Evolutionary conservation across 2,888 invertebrate genomes (phyloP), one percentile per base, ranked within the genome.

Genomic region (Nemotelus nigrinus): DNA sequence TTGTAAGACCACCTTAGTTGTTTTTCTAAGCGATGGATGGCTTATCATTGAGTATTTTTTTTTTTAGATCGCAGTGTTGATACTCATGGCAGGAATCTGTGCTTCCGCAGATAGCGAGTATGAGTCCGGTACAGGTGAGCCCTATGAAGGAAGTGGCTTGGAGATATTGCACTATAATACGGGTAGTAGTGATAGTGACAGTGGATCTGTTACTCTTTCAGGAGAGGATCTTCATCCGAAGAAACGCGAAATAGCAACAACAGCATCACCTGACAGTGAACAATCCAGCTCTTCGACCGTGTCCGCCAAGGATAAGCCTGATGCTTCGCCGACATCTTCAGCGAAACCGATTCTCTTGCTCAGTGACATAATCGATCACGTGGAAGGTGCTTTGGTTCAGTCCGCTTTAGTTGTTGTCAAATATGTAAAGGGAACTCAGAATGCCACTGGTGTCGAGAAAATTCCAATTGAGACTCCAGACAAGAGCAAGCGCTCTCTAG

Each of bases 361-460:
- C n/a, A 81, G 84, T 2, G 80, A 84, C 2, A 77, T 86, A 2
- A 84, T 86, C 55, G 83, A 84, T 2, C 82, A 84, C 71, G 80
- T 86, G 63, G 86, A 86, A 81, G 81, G 82, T 45, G 84, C 83
- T 50, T 75, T 86, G 25, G 82, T 85, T 8, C 81, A 84, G 50
- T 84, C 86, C 0, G 86, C 86, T 0, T 48, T 84, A 39, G 85
- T 84, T 78, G 79, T 84, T 25, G 79, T 82, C 3, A 82, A 82
- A 4, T 39, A 63, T 43, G 72, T 81, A 3, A 70, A 76, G 4
- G 60, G 55, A 65, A 82, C 82, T 25, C 81, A 81, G 43, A 81
- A 83, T n/a, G 80, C 82, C 1, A 83, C 79, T 67, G 81, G 81
- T 2, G 78, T 77, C 10, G 79, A 80, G 64, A 47, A 77, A 5